These are phyloP conservation scores for Micronisus gabar DNA, from an alignment of 2,113 vertebrate species.

Conservation along the genomic window DNA sequence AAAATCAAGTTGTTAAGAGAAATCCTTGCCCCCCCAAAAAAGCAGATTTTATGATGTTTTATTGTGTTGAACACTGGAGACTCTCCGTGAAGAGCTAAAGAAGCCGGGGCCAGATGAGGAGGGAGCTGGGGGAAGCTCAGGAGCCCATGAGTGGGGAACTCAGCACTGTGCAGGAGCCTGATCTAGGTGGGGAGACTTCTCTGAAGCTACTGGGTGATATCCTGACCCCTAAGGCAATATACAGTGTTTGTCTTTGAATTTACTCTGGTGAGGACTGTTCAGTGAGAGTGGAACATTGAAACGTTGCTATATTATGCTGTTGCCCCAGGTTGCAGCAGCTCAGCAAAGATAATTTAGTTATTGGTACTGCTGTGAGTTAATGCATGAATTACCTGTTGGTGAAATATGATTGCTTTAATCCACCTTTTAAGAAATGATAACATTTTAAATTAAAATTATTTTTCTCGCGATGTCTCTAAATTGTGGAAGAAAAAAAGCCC, in stretches of 20 bases:
- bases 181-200: background rate
- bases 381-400: background rate
- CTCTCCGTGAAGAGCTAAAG: background rate
- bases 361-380: background rate
- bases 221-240: background rate
- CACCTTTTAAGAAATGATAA: background rate
- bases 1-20: background rate
- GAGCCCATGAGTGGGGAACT: fast-evolving
- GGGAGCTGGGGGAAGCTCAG: background rate
- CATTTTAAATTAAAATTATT: background rate
- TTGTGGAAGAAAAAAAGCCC: background rate
- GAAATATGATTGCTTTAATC: background rate
- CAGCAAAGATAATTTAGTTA: background rate
- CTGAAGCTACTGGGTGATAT: fast-evolving
- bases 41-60: background rate
- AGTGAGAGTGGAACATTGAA: background rate
- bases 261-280: background rate
- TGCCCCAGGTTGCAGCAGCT: background rate
- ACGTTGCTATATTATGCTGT: background rate
- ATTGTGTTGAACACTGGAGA: background rate
- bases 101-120: background rate
- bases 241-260: background rate
- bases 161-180: background rate
- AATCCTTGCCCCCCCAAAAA: background rate
- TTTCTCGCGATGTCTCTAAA: background rate